Conservation (phyloP, 35 echinoderm and acorn worm species). For the Antedon bifida region DNA sequence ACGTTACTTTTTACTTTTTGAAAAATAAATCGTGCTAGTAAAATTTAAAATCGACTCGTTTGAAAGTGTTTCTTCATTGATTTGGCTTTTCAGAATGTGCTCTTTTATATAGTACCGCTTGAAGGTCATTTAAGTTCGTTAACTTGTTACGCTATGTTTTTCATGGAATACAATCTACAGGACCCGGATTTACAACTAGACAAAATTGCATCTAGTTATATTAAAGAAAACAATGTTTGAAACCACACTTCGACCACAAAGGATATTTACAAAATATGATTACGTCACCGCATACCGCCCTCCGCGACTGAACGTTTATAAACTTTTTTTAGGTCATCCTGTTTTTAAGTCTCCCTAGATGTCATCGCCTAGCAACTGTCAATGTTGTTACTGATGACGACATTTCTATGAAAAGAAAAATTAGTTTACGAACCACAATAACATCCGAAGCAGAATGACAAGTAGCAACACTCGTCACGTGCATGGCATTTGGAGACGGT, state of each 20-base stretch:
- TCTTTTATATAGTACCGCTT: neutral
- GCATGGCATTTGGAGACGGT: too few relatives aligned
- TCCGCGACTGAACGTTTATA: neutral
- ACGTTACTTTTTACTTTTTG: too few relatives aligned
- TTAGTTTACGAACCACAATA: too few relatives aligned
- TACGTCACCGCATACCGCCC: neutral
- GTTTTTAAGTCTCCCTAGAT: too few relatives aligned
- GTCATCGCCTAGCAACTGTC: too few relatives aligned
- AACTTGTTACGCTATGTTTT: neutral
- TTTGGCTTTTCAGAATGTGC: neutral
- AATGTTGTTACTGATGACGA: too few relatives aligned
- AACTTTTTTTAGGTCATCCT: neutral
- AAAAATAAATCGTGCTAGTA: too few relatives aligned
- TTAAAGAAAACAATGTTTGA: neutral
- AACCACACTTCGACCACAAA: neutral
- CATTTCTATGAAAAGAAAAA: too few relatives aligned
- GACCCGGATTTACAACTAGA: neutral
- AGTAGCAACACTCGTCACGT: too few relatives aligned
- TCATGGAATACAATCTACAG: neutral
- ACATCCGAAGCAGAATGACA: too few relatives aligned
- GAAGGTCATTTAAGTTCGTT: neutral
- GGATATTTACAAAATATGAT: neutral
- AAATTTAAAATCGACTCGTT: too few relatives aligned
- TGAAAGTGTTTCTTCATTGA: neutral
- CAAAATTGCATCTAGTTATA: neutral